A percentile compares a stretch with the other conserved stretches of the same genome.
Conservation (phyloP, 2,113 vertebrate genomes). For the Recurvirostra avosetta region DNA sequence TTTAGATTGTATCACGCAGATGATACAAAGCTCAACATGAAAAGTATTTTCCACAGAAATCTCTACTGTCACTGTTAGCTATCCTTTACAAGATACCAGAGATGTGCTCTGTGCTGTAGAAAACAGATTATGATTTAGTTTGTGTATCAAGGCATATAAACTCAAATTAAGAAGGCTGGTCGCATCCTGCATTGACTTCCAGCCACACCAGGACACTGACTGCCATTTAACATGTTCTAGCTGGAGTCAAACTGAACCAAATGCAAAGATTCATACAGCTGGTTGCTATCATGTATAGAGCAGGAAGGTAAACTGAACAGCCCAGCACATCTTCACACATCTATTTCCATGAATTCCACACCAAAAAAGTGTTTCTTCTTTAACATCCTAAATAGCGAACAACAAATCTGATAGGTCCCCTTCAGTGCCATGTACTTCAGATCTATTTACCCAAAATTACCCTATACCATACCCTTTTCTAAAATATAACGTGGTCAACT, state of each 20-base stretch:
- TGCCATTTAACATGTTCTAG: background rate
- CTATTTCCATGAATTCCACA: background rate
- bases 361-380: background rate
- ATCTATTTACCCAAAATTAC: background rate
- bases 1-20: background rate
- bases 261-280: background rate
- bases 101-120: background rate
- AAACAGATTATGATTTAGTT: background rate
- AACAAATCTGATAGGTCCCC: background rate
- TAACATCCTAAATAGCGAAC: background rate
- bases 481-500: background rate
- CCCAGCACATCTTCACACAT: background rate
- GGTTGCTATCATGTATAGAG: background rate
- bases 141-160: background rate
- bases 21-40: rapidly evolving
- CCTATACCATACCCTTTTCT: background rate
- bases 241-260: background rate
- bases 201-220: background rate
- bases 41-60: background rate
- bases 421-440: background rate
- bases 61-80: background rate
- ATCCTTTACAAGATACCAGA: background rate
- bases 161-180: background rate
- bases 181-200: background rate
- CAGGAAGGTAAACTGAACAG: background rate